These are phyloP conservation scores for Heliconius nattereri DNA, from an alignment of 1,140 invertebrate genomes.

Conservation along the genomic window DNA sequence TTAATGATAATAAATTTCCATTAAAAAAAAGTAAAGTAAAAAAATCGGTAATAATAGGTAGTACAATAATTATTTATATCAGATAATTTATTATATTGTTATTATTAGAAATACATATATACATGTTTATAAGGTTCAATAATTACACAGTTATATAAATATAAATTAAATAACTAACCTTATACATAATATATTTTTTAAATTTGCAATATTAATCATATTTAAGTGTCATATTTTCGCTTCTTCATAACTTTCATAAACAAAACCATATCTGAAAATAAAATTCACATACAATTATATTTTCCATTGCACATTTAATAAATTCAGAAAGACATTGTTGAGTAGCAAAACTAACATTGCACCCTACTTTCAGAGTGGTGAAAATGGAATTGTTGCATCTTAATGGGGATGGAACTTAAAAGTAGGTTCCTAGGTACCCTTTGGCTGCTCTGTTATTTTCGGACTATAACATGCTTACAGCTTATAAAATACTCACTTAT, in stretches of 20 bases:
- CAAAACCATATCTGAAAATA: slow-evolving; percentile 77
- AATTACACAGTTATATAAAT: background rate
- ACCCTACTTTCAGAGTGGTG: too few species aligned
- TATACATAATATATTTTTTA: background rate
- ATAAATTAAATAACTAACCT: background rate
- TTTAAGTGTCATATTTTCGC: slow-evolving; percentile 54
- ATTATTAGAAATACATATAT: background rate
- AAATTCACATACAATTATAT: too few species aligned
- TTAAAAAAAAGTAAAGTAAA: background rate
- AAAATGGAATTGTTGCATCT: too few species aligned
- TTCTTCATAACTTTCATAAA: slow-evolving; percentile 81
- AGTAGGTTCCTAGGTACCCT: too few species aligned
- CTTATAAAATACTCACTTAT: slow-evolving; percentile 86
- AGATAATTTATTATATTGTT: background rate
- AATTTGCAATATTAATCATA: slow-evolving; percentile 35
- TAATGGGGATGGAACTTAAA: too few species aligned
- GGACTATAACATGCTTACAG: background rate
- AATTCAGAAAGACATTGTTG: too few species aligned
- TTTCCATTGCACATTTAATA: too few species aligned
- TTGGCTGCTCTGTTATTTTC: too few species aligned
- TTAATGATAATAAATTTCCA: too few species aligned
- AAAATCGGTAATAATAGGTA: background rate
- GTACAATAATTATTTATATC: background rate
- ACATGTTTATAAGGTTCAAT: background rate
- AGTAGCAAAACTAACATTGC: too few species aligned